phyloP scores from a whole-genome alignment of 1,140 invertebrate genomes.

The Harlomillsia oculata region DNA sequence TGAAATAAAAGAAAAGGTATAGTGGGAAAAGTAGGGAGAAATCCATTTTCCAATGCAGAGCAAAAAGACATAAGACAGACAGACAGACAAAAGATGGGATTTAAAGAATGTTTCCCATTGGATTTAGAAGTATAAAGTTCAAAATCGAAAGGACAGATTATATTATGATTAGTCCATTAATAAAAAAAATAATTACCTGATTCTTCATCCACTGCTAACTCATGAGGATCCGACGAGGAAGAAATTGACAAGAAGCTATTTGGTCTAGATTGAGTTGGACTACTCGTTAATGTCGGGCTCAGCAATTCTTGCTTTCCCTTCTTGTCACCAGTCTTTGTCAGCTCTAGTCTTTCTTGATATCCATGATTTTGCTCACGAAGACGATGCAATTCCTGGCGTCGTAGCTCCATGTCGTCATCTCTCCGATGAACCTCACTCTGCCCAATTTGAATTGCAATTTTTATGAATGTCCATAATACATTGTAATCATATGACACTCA shows the following conservation, averaged over 20 bases:
- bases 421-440: constrained; percentile 31
- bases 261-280: constrained; percentile 30
- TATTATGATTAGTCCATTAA: too few relatives aligned
- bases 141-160: too few relatives aligned
- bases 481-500: too few relatives aligned
- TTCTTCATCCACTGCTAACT: constrained; percentile 22
- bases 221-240: constrained; percentile 31
- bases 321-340: constrained; percentile 10
- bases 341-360: constrained; percentile 31
- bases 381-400: constrained; percentile 29
- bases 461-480: too few relatives aligned
- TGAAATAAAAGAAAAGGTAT: too few relatives aligned
- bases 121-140: too few relatives aligned
- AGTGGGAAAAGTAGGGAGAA: too few relatives aligned
- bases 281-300: constrained; percentile 21
- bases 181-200: constrained; percentile 18
- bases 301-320: constrained; percentile 2
- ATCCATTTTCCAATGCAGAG: too few relatives aligned
- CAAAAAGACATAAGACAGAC: too few relatives aligned
- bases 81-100: too few relatives aligned
- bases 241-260: constrained; percentile 29
- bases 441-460: too few relatives aligned
- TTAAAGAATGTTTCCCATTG: too few relatives aligned
- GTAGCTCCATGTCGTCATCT: constrained; percentile 30
- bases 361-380: constrained; percentile 37